Base-by-base conservation (phyloP, 2,113 vertebrate species). In the Alligator mississippiensis region DNA sequence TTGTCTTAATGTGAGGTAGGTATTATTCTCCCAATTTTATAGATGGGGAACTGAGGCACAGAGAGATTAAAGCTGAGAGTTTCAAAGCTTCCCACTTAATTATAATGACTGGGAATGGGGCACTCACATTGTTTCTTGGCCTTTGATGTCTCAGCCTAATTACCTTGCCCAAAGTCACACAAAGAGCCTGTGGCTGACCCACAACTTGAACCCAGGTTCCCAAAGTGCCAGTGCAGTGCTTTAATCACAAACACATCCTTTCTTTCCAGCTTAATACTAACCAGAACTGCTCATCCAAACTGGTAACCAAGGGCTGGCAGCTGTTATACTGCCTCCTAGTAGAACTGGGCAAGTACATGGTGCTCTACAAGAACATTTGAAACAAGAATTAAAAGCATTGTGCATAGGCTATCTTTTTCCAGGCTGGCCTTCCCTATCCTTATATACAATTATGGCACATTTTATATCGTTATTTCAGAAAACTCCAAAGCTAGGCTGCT, bases 1-100 rank as follows among this genome's bases (percentile, higher is more conserved):
- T 84, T 90, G 80, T 94, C 92, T 78, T 84, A 83, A 5, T 28
- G 70, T 0, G 0, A 84, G 81, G 93, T 88, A 87, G 96, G 95
- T 90, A 91, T 80, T 55, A 90, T 75, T 83, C 93, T 81, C 94
- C 84, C 55, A 82, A n/a, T 77, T 93, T 92, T 90, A 96, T 94
- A 97, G 93, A 96, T 90, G 88, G 96, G 94, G 85, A 96, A 95
- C 90, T 66, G 55, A 75, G 64, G 93, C 90, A 96, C 70, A 8
- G 58, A 77, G 77, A 96, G 95, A 97, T 96, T 94, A 95, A 96
- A 97, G 95, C 91, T 57, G 77, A 94, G 84, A 78, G 89, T 96
- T 97, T 96, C 96, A 97, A 97, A 97, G 96, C 94, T 96, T 75
- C 94, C 92, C 94, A 92, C 95, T 96, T 97, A 96, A 96, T 97